These are phyloP conservation scores for Spongia lamella DNA, from an alignment of 37 sponge, comb jelly and placozoan genomes.

Conservation along the genomic window DNA sequence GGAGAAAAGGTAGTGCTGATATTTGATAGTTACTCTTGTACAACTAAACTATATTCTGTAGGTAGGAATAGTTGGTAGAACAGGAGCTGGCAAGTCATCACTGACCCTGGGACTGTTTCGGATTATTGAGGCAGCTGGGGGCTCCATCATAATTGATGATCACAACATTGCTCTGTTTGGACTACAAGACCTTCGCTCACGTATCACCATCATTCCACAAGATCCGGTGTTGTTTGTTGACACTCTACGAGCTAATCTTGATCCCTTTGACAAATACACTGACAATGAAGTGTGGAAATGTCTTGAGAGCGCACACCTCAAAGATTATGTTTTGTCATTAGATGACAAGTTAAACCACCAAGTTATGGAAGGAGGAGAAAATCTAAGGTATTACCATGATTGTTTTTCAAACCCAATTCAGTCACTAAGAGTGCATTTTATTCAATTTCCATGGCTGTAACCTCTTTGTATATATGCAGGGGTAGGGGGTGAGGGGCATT, in stretches of 20 bases:
- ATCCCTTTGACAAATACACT: constrained; percentile 77
- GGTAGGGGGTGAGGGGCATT: no score
- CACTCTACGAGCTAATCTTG: constrained; percentile 83
- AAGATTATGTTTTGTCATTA: constrained; percentile 63
- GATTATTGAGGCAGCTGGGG: constrained; percentile 88
- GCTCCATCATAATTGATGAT: constrained; percentile 77
- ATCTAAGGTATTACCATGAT: constrained; percentile 88
- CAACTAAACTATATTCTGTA: constrained; percentile 9
- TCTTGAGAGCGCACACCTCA: constrained; percentile 85
- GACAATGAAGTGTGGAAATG: constrained; percentile 87
- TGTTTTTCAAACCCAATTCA: no score
- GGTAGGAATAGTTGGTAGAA: constrained; percentile 96
- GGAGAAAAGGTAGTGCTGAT: constrained; percentile 79
- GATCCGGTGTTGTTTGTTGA: constrained; percentile 94
- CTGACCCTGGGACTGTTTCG: constrained; percentile 94
- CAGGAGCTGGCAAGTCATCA: constrained; percentile 98
- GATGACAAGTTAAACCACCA: constrained; percentile 51
- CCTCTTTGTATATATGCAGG: no score
- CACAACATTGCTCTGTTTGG: constrained; percentile 73
- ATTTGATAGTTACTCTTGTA: not conserved
- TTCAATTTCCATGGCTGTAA: no score
- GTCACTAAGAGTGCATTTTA: no score
- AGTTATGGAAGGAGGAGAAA: constrained; percentile 92
- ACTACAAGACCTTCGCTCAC: constrained; percentile 81
- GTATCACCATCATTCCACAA: constrained; percentile 95